Base-by-base conservation (phyloP, 2,797 vertebrate genomes). In the Acanthurus lineatus region DNA sequence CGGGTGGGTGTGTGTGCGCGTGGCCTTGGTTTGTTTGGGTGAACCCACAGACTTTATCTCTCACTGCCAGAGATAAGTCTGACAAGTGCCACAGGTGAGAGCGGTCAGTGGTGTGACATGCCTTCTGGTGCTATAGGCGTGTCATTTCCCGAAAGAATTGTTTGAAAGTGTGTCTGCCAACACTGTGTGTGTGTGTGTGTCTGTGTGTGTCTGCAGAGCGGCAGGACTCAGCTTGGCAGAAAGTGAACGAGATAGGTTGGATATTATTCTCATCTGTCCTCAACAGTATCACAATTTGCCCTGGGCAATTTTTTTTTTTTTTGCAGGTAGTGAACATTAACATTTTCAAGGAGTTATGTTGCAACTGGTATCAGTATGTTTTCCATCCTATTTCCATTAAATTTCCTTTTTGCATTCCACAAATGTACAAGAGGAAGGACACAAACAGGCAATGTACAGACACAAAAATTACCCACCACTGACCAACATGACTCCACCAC, bases 11-110 rank as follows among this genome's bases (percentile, higher is more conserved):
- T 38, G 59, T 65, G 53, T 17, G 7, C 20, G 42, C 45, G 14
- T 1, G 11, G 48, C 35, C 17, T 49, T 32, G 47, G 61, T 40
- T 76, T 69, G 67, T 79, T 63, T 70, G 66, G 63, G 25, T 69
- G 68, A 68, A 76, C 53, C 68, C 51, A 17, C 64, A 45, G 69
- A 67, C 65, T 62, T 84, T 82, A 88, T 88, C 86, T 84, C 62
- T 60, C 6, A 0, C 76, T 63, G 73, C 63, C 78, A 72, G 76
- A 85, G 61, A 82, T 73, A 79, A 82, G 68, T 70, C 60, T 73
- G 86, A 85, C 86, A 64, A 54, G 76, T 73, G 79, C 77, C 81
- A 86, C 74, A 70, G 82, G 77, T 79, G 74, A 60, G 80, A 57
- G 56, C 17, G 16, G 81, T 71, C 72, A 78, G 54, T 11, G 40